Evolutionary conservation across 2,113 vertebrate species (phyloP), one percentile per base, ranked within the genome.

Genomic region (Gnathonemus echidnorhynchus): DNA sequence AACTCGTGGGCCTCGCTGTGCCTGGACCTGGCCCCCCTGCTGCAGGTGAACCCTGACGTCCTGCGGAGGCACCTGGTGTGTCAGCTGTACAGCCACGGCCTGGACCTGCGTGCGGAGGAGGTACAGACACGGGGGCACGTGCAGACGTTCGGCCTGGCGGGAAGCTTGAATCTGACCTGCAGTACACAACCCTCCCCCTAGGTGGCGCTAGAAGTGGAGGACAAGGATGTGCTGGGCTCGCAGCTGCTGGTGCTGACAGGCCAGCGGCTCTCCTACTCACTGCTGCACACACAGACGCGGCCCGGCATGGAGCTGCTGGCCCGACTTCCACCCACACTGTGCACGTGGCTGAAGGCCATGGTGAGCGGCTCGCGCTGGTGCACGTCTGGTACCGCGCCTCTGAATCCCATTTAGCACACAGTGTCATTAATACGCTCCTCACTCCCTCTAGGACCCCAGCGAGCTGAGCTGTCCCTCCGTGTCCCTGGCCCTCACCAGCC

Each of bases 291-390:
- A 0, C 97, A 98, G 94, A 98, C 97, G 0, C 97, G 95, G 89
- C 94, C 97, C 0, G 97, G 97, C 7, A 97, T 97, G 97, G 98
- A 99, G 93, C 94, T 99, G 90, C 96, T 99, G 1, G 95, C 96
- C 52, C 95, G 98, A 56, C 96, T 99, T 31, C 97, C 98, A 0
- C 97, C 98, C 10, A 98, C 96, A 0, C 96, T 99, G 13, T 98
- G 97, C 91, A 99, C 98, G 0, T 99, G 98, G 98, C 96, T 99
- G 85, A 99, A 99, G 92, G 98, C 98, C 0, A 99, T 99, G 98
- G 98, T 99, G 91, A 97, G 94, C 46, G 39, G 46, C 10, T 19
- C 88, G 2, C 48, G 1, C 74, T 21, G 27, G 62, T 66, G 24
- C 39, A 31, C 3, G 27, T 3, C n/a, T 49, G 50, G 53, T 42